phyloP scores from a whole-genome alignment of 1,140 invertebrate genomes.

The Pemphigus obesinymphae region DNA sequence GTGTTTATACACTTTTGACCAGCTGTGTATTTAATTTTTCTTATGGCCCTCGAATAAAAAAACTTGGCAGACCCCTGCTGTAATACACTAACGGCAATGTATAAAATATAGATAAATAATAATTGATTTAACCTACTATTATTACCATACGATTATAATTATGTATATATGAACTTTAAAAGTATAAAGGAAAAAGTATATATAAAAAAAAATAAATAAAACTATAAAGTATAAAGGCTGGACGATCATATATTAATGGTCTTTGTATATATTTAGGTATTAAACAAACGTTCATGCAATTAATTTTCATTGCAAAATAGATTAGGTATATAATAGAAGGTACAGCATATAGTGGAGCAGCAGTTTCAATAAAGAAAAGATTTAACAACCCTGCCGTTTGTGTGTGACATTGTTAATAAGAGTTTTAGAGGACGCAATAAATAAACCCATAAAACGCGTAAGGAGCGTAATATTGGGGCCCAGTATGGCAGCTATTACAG shows the following conservation, averaged over 20 bases:
- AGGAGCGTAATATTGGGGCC: slow-evolving; percentile 11
- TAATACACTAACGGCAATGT: too few relatives aligned
- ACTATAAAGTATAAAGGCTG: too few relatives aligned
- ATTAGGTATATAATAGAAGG: neutral
- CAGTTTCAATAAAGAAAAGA: slow-evolving; percentile 36
- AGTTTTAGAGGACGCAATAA: slow-evolving; percentile 36
- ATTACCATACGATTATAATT: too few relatives aligned
- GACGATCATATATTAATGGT: neutral
- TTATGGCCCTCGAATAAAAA: too few relatives aligned
- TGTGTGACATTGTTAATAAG: slow-evolving; percentile 37
- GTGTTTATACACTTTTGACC: too few relatives aligned
- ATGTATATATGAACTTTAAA: too few relatives aligned
- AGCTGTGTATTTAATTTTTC: too few relatives aligned
- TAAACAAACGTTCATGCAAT: neutral
- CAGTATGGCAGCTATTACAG: slow-evolving; percentile 20
- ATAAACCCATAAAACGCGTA: slow-evolving; percentile 30
- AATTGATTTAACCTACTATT: too few relatives aligned
- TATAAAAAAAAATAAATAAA: too few relatives aligned
- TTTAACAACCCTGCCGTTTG: slow-evolving; percentile 21
- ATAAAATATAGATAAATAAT: too few relatives aligned
- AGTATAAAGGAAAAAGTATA: too few relatives aligned
- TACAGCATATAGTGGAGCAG: neutral
- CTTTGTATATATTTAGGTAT: neutral
- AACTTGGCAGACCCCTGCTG: too few relatives aligned
- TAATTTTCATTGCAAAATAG: slow-evolving; percentile 10